Conservation (phyloP, 2,797 vertebrate species). For the Fundulus diaphanus region DNA sequence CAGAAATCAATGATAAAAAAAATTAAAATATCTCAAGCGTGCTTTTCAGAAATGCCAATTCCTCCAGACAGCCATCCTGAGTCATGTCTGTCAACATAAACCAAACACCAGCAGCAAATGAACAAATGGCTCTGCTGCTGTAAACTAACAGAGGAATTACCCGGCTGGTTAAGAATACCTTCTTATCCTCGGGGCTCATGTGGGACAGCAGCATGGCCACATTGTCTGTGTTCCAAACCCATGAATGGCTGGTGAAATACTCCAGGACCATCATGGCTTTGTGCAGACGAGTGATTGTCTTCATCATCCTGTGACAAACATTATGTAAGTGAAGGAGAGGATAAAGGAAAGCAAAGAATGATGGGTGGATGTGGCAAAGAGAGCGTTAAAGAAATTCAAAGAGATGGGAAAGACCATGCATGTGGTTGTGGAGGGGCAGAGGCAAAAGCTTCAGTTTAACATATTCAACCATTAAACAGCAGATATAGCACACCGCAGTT, state of each 20-base stretch:
- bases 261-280: constrained; percentile 96
- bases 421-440: not conserved
- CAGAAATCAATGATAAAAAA: too few relatives aligned
- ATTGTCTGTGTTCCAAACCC: constrained; percentile 98
- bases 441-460: not conserved
- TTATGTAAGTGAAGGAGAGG: not conserved
- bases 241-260: constrained; percentile 98
- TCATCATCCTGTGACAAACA: constrained; percentile 93
- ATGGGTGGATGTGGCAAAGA: not conserved
- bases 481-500: not conserved
- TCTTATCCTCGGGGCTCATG: constrained; percentile 91
- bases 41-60: not conserved
- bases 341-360: not conserved
- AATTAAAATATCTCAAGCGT: not conserved
- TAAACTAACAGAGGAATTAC: too few relatives aligned
- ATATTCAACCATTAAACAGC: not conserved
- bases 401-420: not conserved
- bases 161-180: constrained; percentile 77
- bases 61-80: not conserved
- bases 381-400: not conserved
- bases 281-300: constrained; percentile 96
- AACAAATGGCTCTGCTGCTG: constrained; percentile 29
- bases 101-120: constrained; percentile 29
- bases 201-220: constrained; percentile 91
- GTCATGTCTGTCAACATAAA: constrained; percentile 34